phyloP scores from a whole-genome alignment of 2,888 invertebrate species.

The Allacma fusca region DNA sequence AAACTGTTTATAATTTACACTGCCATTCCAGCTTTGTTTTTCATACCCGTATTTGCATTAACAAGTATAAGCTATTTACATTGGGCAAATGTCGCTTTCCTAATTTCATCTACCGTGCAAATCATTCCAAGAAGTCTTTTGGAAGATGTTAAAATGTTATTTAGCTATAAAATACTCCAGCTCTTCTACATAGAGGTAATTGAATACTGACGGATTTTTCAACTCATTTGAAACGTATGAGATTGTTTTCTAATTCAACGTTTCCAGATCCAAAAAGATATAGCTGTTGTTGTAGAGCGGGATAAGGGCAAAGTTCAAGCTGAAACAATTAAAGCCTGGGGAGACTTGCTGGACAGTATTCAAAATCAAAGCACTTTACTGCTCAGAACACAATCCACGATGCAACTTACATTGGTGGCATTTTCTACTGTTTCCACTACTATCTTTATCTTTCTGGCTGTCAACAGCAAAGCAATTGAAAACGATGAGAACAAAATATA shows the following conservation, averaged over 20 bases:
- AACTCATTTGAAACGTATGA: background rate
- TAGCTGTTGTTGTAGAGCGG: background rate
- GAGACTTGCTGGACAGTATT: background rate
- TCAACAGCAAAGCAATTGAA: background rate
- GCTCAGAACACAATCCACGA: background rate
- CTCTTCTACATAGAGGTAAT: background rate
- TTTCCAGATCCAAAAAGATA: no score
- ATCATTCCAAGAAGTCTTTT: background rate
- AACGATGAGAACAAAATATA: background rate
- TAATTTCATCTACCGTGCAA: background rate
- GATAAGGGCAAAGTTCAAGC: background rate
- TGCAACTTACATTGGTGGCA: background rate
- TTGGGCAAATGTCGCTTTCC: background rate
- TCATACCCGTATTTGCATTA: background rate
- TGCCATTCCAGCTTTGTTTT: background rate
- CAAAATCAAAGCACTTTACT: background rate
- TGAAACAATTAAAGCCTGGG: background rate
- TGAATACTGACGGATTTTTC: background rate
- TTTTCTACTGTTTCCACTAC: background rate
- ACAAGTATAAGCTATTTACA: background rate
- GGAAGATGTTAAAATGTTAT: background rate
- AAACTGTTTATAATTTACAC: background rate
- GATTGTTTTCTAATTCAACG: no score
- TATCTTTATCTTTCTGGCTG: background rate
- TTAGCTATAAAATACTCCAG: background rate